Percentiles rank a stretch among this genome's conserved stretches.
Evolutionary conservation across 2,797 vertebrate species (phyloP).

Genomic region (Eurystomus glaucurus): DNA sequence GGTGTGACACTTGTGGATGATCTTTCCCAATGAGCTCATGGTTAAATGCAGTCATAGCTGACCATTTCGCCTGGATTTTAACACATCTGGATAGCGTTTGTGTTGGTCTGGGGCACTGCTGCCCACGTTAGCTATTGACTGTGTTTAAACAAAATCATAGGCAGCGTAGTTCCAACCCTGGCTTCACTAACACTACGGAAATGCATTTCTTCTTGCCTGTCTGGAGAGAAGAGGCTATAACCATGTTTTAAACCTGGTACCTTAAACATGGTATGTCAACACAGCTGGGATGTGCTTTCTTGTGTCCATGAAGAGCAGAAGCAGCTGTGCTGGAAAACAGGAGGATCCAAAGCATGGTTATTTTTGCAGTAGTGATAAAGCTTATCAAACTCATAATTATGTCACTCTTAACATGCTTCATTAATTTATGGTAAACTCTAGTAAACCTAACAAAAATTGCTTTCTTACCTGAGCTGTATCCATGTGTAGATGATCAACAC

Average conservation of each 20-base stretch:
- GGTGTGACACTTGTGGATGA: neutral
- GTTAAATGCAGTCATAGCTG: neutral
- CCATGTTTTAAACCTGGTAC: slow-evolving; percentile 6
- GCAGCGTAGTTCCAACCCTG: neutral
- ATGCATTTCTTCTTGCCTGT: neutral
- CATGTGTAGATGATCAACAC: neutral
- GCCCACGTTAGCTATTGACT: neutral
- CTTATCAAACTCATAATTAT: neutral
- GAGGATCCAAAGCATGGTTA: neutral
- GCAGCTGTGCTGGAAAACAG: slow-evolving; percentile 32
- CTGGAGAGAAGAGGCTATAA: neutral
- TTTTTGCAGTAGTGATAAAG: neutral
- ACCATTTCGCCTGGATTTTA: neutral
- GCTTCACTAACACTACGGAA: neutral
- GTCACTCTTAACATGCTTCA: neutral
- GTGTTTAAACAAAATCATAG: neutral
- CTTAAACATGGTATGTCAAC: neutral
- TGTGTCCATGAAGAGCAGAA: slow-evolving; percentile 38
- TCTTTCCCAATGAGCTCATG: neutral
- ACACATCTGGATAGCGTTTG: neutral
- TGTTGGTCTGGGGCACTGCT: neutral
- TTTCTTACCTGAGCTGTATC: neutral
- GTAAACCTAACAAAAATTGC: neutral
- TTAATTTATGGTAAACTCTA: neutral
- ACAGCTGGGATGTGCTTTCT: slow-evolving; percentile 35